Percentiles rank a stretch among this genome's conserved stretches.
phyloP scores from a whole-genome alignment of 2,797 vertebrate species.

The Oceanodroma leucorhoa region DNA sequence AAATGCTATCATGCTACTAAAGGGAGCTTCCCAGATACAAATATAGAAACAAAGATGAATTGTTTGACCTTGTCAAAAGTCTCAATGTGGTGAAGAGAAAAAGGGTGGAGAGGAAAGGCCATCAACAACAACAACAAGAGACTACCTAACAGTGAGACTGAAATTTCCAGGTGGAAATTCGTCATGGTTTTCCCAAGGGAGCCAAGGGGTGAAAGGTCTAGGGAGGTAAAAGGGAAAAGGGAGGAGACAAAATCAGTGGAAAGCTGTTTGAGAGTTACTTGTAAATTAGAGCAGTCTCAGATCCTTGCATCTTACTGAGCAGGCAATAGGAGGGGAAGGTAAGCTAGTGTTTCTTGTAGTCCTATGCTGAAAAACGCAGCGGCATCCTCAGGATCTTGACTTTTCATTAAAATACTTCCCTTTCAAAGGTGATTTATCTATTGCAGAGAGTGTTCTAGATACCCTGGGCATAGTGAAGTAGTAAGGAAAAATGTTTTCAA shows the following conservation, averaged over 20 bases:
- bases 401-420: background rate
- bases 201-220: background rate
- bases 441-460: background rate
- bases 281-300: background rate
- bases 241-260: background rate
- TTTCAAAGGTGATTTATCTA: background rate
- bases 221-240: conserved; percentile 9
- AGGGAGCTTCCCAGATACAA: conserved; percentile 3
- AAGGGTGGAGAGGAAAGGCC: conserved; percentile 33
- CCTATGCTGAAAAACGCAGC: background rate
- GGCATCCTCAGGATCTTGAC: background rate
- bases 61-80: conserved; percentile 40
- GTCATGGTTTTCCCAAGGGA: conserved; percentile 9
- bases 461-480: background rate
- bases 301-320: background rate
- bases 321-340: background rate
- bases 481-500: background rate
- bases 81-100: conserved; percentile 11
- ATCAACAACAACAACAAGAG: background rate
- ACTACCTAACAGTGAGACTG: background rate
- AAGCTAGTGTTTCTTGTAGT: background rate
- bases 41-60: conserved; percentile 34
- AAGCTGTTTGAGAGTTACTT: background rate
- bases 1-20: background rate
- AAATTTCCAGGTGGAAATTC: conserved; percentile 38